Conservation (phyloP, 2,888 invertebrate genomes). For the Protodeltote pygarga region DNA sequence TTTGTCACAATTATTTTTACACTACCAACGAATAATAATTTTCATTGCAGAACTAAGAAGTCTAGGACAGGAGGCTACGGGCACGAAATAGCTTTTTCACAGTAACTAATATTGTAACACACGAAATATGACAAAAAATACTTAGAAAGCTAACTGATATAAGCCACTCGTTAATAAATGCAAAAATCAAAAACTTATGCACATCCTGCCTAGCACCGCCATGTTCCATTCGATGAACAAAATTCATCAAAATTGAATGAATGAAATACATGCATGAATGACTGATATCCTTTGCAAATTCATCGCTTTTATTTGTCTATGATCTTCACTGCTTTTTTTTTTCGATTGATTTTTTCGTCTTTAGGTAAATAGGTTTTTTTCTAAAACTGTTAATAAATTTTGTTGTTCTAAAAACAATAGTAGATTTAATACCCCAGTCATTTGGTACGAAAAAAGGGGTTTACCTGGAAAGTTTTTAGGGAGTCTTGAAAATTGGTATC, state of each 20-base stretch:
- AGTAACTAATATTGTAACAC: constrained; percentile 53
- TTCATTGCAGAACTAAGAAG: constrained; percentile 78
- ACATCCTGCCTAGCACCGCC: constrained; percentile 86
- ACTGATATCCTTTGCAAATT: constrained; percentile 42
- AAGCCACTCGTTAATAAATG: constrained; percentile 69
- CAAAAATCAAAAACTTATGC: constrained; percentile 80
- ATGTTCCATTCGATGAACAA: constrained; percentile 76
- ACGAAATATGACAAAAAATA: constrained; percentile 53
- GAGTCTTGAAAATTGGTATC: no score
- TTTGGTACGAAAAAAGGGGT: no score
- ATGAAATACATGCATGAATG: constrained; percentile 48
- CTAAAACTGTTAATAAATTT: no score
- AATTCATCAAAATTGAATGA: constrained; percentile 48
- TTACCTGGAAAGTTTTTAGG: no score
- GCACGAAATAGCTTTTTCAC: constrained; percentile 53
- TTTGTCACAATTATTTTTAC: constrained; percentile 86
- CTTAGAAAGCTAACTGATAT: constrained; percentile 55
- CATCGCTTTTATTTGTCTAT: constrained; percentile 27
- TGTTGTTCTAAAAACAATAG: no score
- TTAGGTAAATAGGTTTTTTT: no score
- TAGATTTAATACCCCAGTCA: no score
- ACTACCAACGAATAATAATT: constrained; percentile 83
- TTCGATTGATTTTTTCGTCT: no score
- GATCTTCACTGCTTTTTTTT: constrained; percentile 2
- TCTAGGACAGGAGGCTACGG: constrained; percentile 58